Evolutionary conservation across 2,888 invertebrate species (phyloP), one percentile per base, ranked within the genome.

Genomic region (Drosophila leonis): DNA sequence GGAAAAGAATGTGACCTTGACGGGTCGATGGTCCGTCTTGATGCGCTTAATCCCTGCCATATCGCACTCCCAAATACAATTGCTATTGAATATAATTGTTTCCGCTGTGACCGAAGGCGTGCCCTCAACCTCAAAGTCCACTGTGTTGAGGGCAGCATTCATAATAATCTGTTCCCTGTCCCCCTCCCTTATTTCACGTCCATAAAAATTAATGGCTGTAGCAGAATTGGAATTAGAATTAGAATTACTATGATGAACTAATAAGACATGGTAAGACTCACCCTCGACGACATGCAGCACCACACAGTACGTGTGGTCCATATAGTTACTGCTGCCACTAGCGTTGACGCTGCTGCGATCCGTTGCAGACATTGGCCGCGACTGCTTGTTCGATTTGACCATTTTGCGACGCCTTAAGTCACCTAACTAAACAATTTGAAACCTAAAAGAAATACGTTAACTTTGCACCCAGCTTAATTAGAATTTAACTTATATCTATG

Each of bases 31-130:
- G 57, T 95, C 95, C 0, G 95, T 95, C 83, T 96, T 94, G 82
- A 97, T 94, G 91, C 95, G 95, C 83, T 96, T 94, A 78, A 97
- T 94, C 68, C 95, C 94, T 80, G 94, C 94, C 92, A 96, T 96
- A 80, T 96, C 96, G 4, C 96, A 95, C 92, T 97, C 96, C 97
- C 97, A 97, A 57, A 96, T 95, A 63, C 97, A 94, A 90, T 96
- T 96, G 27, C 95, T 96, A 74, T 95, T 95, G 90, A 96, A 96
- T 49, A 94, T 92, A 1, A 96, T 95, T 2, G 88, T 75, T 55
- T 88, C 86, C 63, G 94, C 93, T 52, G 94, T 94, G 35, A 94
- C 93, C 0, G 95, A 94, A 2, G 94, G 93, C 10, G 94, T 94
- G 15, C 94, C 94, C 86, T 96, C 96, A 0, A 96, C 95, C 92